Evolutionary conservation across 2,797 vertebrate genomes (phyloP).

Genomic region (Sus cebifrons): DNA sequence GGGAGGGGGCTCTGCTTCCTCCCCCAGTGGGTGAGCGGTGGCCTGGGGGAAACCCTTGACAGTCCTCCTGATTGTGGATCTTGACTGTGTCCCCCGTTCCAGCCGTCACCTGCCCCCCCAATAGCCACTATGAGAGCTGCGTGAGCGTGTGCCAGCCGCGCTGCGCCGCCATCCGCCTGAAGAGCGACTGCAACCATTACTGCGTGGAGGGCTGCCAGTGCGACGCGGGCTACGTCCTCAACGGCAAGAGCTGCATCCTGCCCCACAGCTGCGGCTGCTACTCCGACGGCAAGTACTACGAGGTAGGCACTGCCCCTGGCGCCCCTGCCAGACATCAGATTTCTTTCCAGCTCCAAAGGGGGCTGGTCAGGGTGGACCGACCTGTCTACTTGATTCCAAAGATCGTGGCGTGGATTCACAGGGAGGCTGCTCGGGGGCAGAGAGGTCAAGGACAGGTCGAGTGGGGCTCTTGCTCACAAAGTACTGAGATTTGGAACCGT

Average conservation of each 20-base stretch:
- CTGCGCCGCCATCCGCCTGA: slow-evolving; percentile 96
- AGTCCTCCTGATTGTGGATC: neutral
- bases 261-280: slow-evolving; percentile 98
- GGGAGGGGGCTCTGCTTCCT: no score
- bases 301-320: slow-evolving; percentile 90
- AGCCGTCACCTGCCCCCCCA: slow-evolving; percentile 96
- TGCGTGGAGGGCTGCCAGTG: slow-evolving; percentile 99
- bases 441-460: accelerated
- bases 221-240: slow-evolving; percentile 96
- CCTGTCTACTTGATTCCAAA: accelerated
- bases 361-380: neutral
- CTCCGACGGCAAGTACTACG: slow-evolving; percentile 97
- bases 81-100: slow-evolving; percentile 68
- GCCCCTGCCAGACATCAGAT: neutral
- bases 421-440: neutral
- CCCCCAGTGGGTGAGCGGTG: accelerated
- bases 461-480: neutral
- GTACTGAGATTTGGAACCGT: neutral
- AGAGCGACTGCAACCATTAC: slow-evolving; percentile 97
- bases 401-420: accelerated
- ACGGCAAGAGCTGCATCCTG: slow-evolving; percentile 97
- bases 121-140: slow-evolving; percentile 98
- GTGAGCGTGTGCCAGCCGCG: slow-evolving; percentile 97
- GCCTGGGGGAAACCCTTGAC: neutral
- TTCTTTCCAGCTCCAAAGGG: neutral